phyloP scores from a whole-genome alignment of 2,888 invertebrate genomes.

The Ennomos quercinarius region DNA sequence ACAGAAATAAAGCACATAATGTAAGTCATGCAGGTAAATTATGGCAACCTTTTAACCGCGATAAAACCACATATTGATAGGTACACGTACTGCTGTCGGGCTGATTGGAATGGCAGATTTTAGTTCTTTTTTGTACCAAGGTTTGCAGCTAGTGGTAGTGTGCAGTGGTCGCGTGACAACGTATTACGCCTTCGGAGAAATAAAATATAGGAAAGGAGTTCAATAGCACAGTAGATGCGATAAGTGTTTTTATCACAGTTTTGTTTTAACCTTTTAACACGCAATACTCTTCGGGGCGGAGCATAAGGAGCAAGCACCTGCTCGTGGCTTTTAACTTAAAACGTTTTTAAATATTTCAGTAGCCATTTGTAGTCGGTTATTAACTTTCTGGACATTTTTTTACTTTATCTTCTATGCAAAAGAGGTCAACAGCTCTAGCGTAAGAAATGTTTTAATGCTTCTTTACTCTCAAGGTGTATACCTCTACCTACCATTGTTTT shows the following conservation, averaged over 20 bases:
- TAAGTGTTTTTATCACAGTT: conserved; percentile 39
- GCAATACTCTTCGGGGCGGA: conserved; percentile 37
- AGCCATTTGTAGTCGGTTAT: conserved; percentile 24
- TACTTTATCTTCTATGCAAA: conserved; percentile 10
- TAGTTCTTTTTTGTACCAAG: conserved; percentile 30
- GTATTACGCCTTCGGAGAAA: conserved; percentile 37
- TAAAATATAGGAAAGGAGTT: conserved; percentile 42
- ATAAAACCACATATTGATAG: conserved; percentile 2
- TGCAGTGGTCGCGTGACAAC: conserved; percentile 50
- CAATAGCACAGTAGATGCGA: conserved; percentile 42
- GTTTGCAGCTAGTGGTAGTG: conserved; percentile 17
- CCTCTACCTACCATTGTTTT: conserved; percentile 13
- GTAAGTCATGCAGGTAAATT: neutral
- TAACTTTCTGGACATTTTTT: conserved; percentile 11
- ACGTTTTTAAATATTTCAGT: conserved; percentile 38
- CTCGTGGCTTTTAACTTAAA: conserved; percentile 38
- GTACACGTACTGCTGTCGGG: conserved; percentile 4
- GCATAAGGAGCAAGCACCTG: conserved; percentile 37
- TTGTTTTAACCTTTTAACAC: conserved; percentile 45
- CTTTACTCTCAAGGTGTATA: conserved; percentile 9
- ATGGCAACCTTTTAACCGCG: conserved; percentile 6
- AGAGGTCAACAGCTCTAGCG: conserved; percentile 4
- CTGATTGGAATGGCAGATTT: conserved; percentile 9
- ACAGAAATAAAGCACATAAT: neutral
- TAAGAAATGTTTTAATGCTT: conserved; percentile 5